Conservation (phyloP, 2,113 vertebrate genomes). For the Motacilla tschutschensis region DNA sequence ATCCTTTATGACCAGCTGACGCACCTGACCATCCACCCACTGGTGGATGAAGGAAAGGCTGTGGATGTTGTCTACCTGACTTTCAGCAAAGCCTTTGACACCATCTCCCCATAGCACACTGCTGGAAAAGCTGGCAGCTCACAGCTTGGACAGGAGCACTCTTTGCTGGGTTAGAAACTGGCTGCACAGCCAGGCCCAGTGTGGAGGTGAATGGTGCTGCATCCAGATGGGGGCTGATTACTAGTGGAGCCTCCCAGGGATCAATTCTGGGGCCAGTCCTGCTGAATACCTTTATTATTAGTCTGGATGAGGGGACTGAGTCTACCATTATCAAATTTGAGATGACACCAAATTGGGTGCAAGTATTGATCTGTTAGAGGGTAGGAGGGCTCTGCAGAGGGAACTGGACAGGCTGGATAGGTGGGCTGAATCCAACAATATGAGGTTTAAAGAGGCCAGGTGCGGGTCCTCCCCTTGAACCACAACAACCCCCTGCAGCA, state of each 20-base stretch:
- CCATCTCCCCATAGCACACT: rapidly evolving
- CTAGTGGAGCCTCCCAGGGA: rapidly evolving
- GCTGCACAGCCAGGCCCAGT: not conserved
- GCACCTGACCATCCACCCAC: too few species aligned
- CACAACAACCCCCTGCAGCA: not conserved
- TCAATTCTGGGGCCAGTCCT: not conserved
- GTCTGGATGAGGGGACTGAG: not conserved
- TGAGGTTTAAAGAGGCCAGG: not conserved
- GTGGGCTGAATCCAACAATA: rapidly evolving
- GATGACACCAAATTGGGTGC: rapidly evolving
- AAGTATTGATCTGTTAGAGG: not conserved
- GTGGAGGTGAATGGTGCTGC: not conserved
- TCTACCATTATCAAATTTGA: not conserved
- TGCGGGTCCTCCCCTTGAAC: not conserved
- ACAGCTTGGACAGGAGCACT: rapidly evolving
- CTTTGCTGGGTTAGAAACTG: not conserved
- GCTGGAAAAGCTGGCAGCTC: not conserved
- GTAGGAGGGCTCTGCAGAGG: not conserved
- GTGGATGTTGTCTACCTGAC: not conserved
- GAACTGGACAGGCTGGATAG: not conserved
- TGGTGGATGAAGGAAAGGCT: not conserved
- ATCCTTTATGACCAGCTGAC: not conserved
- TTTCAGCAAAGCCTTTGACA: not conserved
- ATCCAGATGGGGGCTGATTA: not conserved
- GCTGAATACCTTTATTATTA: not conserved